These are phyloP conservation scores for Eristalis arbustorum DNA, from an alignment of 2,888 invertebrate species.

Conservation along the genomic window DNA sequence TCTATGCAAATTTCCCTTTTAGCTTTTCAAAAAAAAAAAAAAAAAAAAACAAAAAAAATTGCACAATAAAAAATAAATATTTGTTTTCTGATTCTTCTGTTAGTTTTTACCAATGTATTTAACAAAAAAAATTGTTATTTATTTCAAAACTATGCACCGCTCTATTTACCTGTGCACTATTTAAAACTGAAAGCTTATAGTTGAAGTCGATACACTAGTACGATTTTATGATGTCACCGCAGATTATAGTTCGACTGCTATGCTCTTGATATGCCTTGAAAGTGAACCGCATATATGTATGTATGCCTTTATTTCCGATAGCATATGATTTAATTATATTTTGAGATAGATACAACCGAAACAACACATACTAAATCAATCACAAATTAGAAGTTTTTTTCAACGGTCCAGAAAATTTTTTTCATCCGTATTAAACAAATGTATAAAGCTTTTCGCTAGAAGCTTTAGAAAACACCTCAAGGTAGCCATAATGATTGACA, in stretches of 20 bases:
- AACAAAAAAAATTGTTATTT: background rate
- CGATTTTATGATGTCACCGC: background rate
- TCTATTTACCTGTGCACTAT: background rate
- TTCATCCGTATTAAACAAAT: background rate
- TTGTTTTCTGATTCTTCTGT: background rate
- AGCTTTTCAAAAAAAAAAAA: slow-evolving; percentile 22
- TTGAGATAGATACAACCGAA: background rate
- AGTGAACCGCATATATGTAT: background rate
- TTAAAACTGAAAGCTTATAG: background rate
- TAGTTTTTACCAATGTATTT: background rate
- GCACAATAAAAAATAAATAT: slow-evolving; percentile 20
- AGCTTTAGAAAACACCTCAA: background rate
- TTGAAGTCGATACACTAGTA: background rate
- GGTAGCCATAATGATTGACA: background rate
- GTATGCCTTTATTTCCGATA: background rate
- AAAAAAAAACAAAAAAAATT: too few species aligned
- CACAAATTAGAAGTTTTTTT: background rate
- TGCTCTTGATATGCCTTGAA: background rate
- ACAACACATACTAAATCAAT: background rate
- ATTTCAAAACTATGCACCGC: background rate
- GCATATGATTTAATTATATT: background rate
- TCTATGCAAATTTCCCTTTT: slow-evolving; percentile 18
- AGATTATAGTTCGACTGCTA: background rate
- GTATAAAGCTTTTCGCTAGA: background rate
- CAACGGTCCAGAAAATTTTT: background rate